These are phyloP conservation scores for Lagocephalus sceleratus DNA, from an alignment of 2,797 vertebrate species.

Conservation along the genomic window DNA sequence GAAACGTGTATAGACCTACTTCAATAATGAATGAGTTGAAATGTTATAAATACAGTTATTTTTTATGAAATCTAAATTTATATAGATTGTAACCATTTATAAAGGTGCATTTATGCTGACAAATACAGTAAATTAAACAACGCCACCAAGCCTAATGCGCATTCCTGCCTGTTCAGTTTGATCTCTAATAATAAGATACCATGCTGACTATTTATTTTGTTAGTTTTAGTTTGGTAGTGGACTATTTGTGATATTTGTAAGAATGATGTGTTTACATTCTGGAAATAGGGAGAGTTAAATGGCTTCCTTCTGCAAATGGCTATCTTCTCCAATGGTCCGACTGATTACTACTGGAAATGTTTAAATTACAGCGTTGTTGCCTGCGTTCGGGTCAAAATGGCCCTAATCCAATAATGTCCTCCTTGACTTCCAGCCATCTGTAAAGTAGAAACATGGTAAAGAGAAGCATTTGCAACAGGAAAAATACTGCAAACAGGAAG, in stretches of 20 bases:
- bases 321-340: slow-evolving; percentile 58
- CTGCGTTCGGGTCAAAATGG: slow-evolving; percentile 54
- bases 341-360: slow-evolving; percentile 54
- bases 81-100: background rate
- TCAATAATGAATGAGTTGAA: slow-evolving; percentile 41
- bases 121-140: too few relatives aligned
- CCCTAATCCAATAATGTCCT: slow-evolving; percentile 50
- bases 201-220: too few relatives aligned
- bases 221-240: too few relatives aligned
- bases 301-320: slow-evolving; percentile 39
- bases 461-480: slow-evolving; percentile 5
- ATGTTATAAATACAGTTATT: slow-evolving; percentile 13
- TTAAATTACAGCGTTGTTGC: slow-evolving; percentile 61
- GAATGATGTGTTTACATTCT: slow-evolving; percentile 28
- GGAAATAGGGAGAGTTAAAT: background rate
- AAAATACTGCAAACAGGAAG: background rate
- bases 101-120: background rate
- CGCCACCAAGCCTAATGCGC: too few relatives aligned
- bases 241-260: background rate
- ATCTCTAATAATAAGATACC: too few relatives aligned
- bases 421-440: slow-evolving; percentile 29
- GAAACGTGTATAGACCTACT: slow-evolving; percentile 25
- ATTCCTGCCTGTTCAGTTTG: too few relatives aligned
- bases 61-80: slow-evolving; percentile 10
- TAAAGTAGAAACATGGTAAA: slow-evolving; percentile 13